Evolutionary conservation across 1,140 invertebrate species (phyloP), one percentile per base, ranked within the genome.

Genomic region (Pinna nobilis): DNA sequence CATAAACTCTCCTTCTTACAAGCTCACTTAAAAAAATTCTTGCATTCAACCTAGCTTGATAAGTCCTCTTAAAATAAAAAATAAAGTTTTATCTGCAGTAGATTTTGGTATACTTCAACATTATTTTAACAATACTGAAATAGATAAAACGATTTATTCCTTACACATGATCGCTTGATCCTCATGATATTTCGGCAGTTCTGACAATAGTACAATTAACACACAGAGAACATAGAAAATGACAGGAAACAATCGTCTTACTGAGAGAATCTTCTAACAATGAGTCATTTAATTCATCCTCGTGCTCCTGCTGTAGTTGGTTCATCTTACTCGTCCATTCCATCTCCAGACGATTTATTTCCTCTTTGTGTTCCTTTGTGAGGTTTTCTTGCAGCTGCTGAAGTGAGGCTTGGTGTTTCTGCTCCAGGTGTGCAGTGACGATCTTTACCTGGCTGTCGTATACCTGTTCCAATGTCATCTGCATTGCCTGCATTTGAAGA

Each of bases 381-480:
- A 87, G 76, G 0, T 37, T 44, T 13, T 84, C 77, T n/a, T 71
- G 37, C 2, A 80, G 60, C 18, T 67, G 47, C 2, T 55, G 32
- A 30, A 87, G 28, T 20, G 74, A 53, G 15, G 51, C 25, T 5
- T 77, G 64, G 23, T 82, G 78, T 39, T 75, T 57, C 50, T 76
- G 67, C 51, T 85, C 77, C n/a, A 82, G 49, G n/a, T 83, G 76
- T 1, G 78, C 57, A 44, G 75, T 63, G 30, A 80, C 64, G 15
- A 87, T 47, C 30, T 83, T 76, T 18, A 78, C 13, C 37, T 81
- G 80, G 57, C 78, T 79, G 15, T 57, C 68, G 70, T 87, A 81
- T 6, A 86, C 72, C 71, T 85, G 82, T 63, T 87, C 84, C 59
- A 84, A 51, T 9, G 83, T 81, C 64, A 82, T 32, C 28, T 74